phyloP scores from a whole-genome alignment of 2,888 invertebrate species.

The Athrips mouffetella region DNA sequence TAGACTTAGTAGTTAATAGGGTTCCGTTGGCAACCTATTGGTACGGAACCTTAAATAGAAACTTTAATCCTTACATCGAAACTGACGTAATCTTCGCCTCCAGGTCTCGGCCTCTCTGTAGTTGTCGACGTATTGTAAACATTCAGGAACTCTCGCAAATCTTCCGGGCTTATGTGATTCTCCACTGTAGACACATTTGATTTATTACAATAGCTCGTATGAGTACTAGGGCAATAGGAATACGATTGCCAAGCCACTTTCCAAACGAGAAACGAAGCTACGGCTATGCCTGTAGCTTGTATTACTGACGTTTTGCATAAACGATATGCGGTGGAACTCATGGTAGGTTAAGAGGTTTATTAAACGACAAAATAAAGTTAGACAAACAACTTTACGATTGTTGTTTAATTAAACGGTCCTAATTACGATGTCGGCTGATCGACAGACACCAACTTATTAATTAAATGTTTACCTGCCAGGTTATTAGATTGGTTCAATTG shows the following conservation, averaged over 20 bases:
- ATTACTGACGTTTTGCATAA: neutral
- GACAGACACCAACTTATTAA: conserved; percentile 2
- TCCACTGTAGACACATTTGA: conserved; percentile 47
- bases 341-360: no score
- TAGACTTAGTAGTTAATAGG: no score
- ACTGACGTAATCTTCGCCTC: neutral
- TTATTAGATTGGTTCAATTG: neutral
- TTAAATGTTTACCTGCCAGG: neutral
- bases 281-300: neutral
- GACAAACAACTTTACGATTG: neutral
- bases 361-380: no score
- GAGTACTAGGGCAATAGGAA: neutral
- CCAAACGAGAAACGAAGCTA: neutral
- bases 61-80: neutral
- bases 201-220: neutral
- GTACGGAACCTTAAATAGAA: neutral
- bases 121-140: conserved; percentile 24
- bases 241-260: neutral
- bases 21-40: no score
- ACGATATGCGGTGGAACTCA: neutral
- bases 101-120: neutral
- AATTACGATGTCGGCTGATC: neutral
- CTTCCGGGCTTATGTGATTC: conserved; percentile 65
- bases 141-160: conserved; percentile 51
- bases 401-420: neutral